These are phyloP conservation scores for Caenorhabditis sp. DNA, from an alignment of 2,888 invertebrate species.

Conservation along the genomic window DNA sequence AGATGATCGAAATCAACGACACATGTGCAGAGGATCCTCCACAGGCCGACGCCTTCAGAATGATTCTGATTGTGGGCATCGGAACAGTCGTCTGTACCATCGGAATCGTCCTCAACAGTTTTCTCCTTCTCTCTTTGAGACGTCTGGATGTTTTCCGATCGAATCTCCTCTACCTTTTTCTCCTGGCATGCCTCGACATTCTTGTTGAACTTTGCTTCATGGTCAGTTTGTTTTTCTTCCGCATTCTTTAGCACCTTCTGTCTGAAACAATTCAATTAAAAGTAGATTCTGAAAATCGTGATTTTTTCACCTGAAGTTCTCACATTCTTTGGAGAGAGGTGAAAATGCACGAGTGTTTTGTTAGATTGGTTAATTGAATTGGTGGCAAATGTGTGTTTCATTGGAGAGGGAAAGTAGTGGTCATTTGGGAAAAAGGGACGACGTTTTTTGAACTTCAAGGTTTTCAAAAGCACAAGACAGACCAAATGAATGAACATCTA, in stretches of 20 bases:
- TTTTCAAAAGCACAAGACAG: too few species aligned
- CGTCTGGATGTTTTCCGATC: slow-evolving; percentile 61
- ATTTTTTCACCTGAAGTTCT: slow-evolving; percentile 32
- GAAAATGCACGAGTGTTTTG: slow-evolving; percentile 8
- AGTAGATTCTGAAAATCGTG: slow-evolving; percentile 16
- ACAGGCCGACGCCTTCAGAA: slow-evolving; percentile 64
- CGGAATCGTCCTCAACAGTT: slow-evolving; percentile 69
- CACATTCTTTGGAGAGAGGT: not conserved
- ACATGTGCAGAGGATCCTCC: slow-evolving; percentile 66
- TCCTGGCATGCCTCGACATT: slow-evolving; percentile 74
- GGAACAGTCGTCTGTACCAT: slow-evolving; percentile 62
- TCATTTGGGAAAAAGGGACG: slow-evolving; percentile 9
- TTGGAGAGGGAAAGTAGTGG: slow-evolving; percentile 13
- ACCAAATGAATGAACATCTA: too few species aligned
- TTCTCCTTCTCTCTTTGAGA: slow-evolving; percentile 70
- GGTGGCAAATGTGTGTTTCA: slow-evolving; percentile 30
- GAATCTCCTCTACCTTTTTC: slow-evolving; percentile 71
- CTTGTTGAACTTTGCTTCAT: slow-evolving; percentile 75
- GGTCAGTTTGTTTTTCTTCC: slow-evolving; percentile 58
- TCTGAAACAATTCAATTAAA: slow-evolving; percentile 54
- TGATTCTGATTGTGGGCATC: slow-evolving; percentile 68
- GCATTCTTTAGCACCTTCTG: not conserved
- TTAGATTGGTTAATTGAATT: slow-evolving; percentile 43
- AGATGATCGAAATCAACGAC: slow-evolving; percentile 67
- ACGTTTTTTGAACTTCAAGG: slow-evolving; percentile 10